Base-by-base conservation (phyloP, 2,797 vertebrate species). In the Cyclopterus lumpus region DNA sequence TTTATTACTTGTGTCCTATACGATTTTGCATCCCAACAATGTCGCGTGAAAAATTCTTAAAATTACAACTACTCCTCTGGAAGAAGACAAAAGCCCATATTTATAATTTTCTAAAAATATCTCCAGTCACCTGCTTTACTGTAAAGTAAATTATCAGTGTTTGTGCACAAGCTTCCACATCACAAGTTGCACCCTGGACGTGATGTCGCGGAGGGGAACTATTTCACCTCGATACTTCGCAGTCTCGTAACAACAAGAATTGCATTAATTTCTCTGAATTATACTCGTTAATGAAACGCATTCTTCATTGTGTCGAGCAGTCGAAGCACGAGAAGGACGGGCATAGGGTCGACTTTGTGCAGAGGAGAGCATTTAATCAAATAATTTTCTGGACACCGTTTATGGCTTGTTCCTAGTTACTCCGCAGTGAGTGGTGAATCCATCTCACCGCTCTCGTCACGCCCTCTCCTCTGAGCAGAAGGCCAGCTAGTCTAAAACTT, bases 381-480 rank as follows among this genome's bases (percentile, higher is more conserved):
- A 3, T 44, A 22, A 15, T 26, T 51, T 48, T 68, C 67, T 53
- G 18, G 5, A 53, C 16, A 3, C 15, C 1, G 1, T 42, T 76
- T 75, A 71, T 46, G 76, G 59, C 44, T 44, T 26, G 18, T 54
- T 68, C 18, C 28, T 57, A 22, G 28, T 75, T 60, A 14, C 26
- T 28, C 26, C 26, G 15, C 38, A 20, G 6, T 22, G 8, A 51
- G 59, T 28, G 16, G 38, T 10, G 60, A 68, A 48, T 46, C 14
- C 46, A 67, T 68, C 42, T 66, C 32, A 6, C 26, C n/a, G 22
- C 66, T 79, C 22, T 65, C 3, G 1, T 68, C 62, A 24, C 3
- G 1, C 70, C 59, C 36, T 26, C 65, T 71, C 36, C 24, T 34
- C 22, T 14, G n/a, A 76, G 65, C 77, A 79, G 68, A 63, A 49